These are phyloP conservation scores for Apostichopus japonicus DNA, from an alignment of 35 echinoderm and acorn worm genomes.

Conservation along the genomic window DNA sequence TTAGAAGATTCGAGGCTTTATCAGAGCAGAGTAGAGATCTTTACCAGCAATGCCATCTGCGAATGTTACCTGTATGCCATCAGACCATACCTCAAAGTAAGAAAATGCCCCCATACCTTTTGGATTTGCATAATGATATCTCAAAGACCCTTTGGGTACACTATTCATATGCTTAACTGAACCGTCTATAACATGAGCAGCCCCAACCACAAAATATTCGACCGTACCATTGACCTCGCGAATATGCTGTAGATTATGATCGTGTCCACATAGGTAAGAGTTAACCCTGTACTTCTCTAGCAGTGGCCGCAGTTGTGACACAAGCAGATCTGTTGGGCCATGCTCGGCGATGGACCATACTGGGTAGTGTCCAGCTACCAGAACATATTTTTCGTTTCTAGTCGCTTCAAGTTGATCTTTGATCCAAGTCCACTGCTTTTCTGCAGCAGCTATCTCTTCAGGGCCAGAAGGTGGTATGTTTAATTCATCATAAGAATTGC, in stretches of 20 bases:
- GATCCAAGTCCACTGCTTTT: conserved; percentile 83
- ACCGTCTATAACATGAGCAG: conserved; percentile 75
- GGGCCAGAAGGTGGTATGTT: conserved; percentile 63
- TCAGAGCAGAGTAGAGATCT: conserved; percentile 75
- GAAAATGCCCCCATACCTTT: conserved; percentile 81
- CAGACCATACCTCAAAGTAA: conserved; percentile 63
- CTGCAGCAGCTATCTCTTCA: conserved; percentile 52
- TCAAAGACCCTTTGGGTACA: conserved; percentile 67
- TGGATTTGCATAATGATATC: conserved; percentile 73
- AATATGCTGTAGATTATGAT: conserved; percentile 96
- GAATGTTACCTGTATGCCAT: conserved; percentile 76
- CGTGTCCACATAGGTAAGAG: conserved; percentile 94
- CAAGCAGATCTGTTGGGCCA: conserved; percentile 84
- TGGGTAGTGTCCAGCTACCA: conserved; percentile 93
- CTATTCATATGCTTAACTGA: conserved; percentile 61
- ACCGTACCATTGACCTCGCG: conserved; percentile 75
- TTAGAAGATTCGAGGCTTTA: conserved; percentile 62
- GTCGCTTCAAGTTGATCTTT: conserved; percentile 72
- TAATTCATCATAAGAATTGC: conserved; percentile 50
- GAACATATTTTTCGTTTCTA: conserved; percentile 74
- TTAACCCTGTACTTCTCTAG: conserved; percentile 89
- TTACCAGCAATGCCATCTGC: conserved; percentile 80
- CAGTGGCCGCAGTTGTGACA: conserved; percentile 64
- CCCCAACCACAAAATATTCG: conserved; percentile 92
- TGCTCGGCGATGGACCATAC: conserved; percentile 98